Evolutionary conservation across 2,797 vertebrate genomes (phyloP), one percentile per base, ranked within the genome.

Genomic region (Heteromormyrus szaboi): DNA sequence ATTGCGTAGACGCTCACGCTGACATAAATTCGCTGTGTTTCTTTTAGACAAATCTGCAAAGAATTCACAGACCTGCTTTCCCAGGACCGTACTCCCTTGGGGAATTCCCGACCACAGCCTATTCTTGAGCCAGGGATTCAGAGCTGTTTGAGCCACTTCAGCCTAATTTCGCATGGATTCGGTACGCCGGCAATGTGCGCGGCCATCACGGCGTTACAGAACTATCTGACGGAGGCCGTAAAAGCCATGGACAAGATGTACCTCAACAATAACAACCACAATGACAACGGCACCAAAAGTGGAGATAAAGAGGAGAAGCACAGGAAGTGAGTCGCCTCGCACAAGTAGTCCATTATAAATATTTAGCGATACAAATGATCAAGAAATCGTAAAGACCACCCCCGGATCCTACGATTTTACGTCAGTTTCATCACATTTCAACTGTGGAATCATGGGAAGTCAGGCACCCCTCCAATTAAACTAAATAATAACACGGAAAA

Each of bases 201-300:
- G 88, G 98, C 98, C 11, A 94, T 99, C 94, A 99, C 98, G 0
- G 98, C 98, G 93, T 96, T 99, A 91, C 98, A 99, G 97, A 99
- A 99, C 98, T 99, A 99, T 98, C 97, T 99, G 95, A 99, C 98
- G 91, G 98, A 99, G 97, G 98, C 98, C 17, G 97, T 99, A 94
- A 99, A 99, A 96, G 98, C 98, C 94, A 99, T 99, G 98, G 98
- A 99, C 98, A 99, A 99, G 98, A 99, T 99, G 98, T 99, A 99
- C 97, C 97, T 99, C 96, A 99, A 97, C 97, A 98, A 97, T 93
- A 99, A 98, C 97, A 99, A 97, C 95, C 98, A 99, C 96, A 97
- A 97, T 94, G 98, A 99, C 93, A 98, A 95, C 96, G 97, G 97
- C 96, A 96, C 96, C 96, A 99, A 99, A 97, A 97, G 97, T 92